These are phyloP conservation scores for Caradrina clavipalpis DNA, from an alignment of 2,888 invertebrate species.

Conservation along the genomic window DNA sequence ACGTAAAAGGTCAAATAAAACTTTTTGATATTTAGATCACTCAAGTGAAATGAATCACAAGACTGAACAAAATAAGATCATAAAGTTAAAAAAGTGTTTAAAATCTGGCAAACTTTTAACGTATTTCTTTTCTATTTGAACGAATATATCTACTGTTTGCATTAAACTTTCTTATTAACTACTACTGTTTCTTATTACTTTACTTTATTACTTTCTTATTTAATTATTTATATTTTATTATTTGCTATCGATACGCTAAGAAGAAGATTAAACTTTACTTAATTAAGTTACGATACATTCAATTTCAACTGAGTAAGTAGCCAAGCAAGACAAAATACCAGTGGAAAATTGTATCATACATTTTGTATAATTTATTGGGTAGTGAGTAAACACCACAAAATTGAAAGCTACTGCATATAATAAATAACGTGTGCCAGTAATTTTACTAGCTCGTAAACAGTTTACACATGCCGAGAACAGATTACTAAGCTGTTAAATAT, in stretches of 20 bases:
- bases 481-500: constrained; percentile 47
- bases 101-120: no score
- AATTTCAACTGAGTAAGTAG: constrained; percentile 8
- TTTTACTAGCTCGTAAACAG: constrained; percentile 52
- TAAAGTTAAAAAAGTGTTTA: no score
- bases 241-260: no score
- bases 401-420: constrained; percentile 24
- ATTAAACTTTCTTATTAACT: no score
- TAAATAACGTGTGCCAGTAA: constrained; percentile 38
- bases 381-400: constrained; percentile 34
- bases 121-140: not conserved
- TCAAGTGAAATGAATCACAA: not conserved
- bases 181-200: no score
- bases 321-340: constrained; percentile 12
- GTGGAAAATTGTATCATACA: constrained; percentile 4
- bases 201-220: no score
- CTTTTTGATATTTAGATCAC: not conserved
- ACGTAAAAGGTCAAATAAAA: not conserved
- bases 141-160: not conserved
- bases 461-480: constrained; percentile 35
- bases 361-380: constrained; percentile 31
- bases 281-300: not conserved
- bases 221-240: no score
- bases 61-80: no score
- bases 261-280: no score